These are phyloP conservation scores for Macroteleia sp. DNA, from an alignment of 2,888 invertebrate species.

Conservation along the genomic window DNA sequence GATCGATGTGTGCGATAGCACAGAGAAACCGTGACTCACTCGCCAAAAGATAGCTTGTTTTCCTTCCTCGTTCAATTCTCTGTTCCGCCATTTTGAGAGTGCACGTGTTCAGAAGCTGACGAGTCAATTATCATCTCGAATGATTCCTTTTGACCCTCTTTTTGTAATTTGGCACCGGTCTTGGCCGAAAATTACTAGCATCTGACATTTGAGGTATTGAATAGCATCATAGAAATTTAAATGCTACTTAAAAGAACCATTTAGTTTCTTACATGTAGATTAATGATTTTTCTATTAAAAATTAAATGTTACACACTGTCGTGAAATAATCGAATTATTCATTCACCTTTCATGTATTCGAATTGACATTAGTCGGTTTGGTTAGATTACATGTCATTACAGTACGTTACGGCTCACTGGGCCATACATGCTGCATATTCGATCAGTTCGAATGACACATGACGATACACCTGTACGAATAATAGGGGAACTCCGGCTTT, in stretches of 20 bases:
- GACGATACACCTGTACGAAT: constrained; percentile 68
- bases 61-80: constrained; percentile 28
- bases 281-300: too few relatives aligned
- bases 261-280: too few relatives aligned
- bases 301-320: constrained; percentile 32
- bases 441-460: constrained; percentile 66
- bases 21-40: constrained; percentile 58
- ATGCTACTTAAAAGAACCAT: not conserved
- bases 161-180: constrained; percentile 44
- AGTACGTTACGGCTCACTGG: constrained; percentile 71
- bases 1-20: constrained; percentile 57
- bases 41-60: constrained; percentile 39
- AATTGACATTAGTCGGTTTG: constrained; percentile 49
- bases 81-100: constrained; percentile 40
- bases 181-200: constrained; percentile 23
- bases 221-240: not conserved
- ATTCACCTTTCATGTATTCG: constrained; percentile 34
- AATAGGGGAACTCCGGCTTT: constrained; percentile 50
- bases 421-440: constrained; percentile 70
- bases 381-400: constrained; percentile 72
- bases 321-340: constrained; percentile 46
- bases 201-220: constrained; percentile 12
- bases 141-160: constrained; percentile 22
- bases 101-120: constrained; percentile 58
- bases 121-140: constrained; percentile 60